Evolutionary conservation across 2,797 vertebrate genomes (phyloP), one percentile per base, ranked within the genome.

Genomic region (Lagocephalus sceleratus): DNA sequence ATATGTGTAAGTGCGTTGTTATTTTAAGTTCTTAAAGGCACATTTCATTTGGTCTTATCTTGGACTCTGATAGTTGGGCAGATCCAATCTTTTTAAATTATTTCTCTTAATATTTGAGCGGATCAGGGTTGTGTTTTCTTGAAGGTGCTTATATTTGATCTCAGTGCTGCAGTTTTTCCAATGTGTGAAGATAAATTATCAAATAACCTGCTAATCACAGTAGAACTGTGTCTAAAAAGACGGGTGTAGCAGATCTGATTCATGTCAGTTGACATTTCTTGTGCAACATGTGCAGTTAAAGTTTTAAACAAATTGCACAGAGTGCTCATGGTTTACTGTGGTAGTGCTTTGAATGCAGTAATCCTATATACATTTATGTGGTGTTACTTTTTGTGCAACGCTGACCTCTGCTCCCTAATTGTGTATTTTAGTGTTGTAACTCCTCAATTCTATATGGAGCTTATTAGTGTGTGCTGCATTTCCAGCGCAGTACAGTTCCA

Each of bases 61-160:
- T n/a, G n/a, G n/a, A n/a, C n/a, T n/a, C n/a, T 35, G 32, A 10
- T 35, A 14, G 14, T 35, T 14, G 14, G 10, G 12, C 32, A 35
- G 5, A 10, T 35, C 4, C 32, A 35, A 35, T 35, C 32, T 5
- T 29, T 25, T 25, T 25, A 25, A 25, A 25, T 25, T 29, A 3
- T 6, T 29, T 29, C 26, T 10, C 26, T 29, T 10, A 9, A 29
- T 10, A 29, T 29, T 29, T 14, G 32, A 35, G 10, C 14, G 32
- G 53, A 3, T 41, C 43, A 26, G 5, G 14, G 15, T 12, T 50
- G 22, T 14, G 1, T 44, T 54, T 58, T 51, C n/a, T 42, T 41
- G 17, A 53, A 35, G 51, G 38, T 17, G 20, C 19, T 29, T 60
- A 16, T 53, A 2, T 62, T 47, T 68, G 43, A 70, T 41, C 21